Evolutionary conservation across 2,113 vertebrate genomes (phyloP).

Genomic region (Acanthochromis polyacanthus): DNA sequence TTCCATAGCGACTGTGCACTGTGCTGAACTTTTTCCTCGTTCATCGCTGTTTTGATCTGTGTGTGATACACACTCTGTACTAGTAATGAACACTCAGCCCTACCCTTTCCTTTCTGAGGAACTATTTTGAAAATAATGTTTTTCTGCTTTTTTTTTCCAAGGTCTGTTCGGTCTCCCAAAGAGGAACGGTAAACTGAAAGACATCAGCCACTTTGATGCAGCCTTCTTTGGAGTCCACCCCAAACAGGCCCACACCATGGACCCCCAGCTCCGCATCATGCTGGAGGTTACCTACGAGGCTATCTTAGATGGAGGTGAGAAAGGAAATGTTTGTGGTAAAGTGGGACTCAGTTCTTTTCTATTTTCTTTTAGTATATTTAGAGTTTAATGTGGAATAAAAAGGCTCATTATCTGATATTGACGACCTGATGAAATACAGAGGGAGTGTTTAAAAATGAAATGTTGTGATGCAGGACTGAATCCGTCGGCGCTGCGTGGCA

Average conservation of each 20-base stretch:
- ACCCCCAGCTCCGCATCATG: constrained; percentile 94
- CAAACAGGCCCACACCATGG: constrained; percentile 98
- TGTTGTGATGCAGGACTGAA: constrained; percentile 86
- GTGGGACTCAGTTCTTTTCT: neutral
- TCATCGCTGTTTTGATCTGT: too few relatives aligned
- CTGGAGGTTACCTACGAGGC: constrained; percentile 95
- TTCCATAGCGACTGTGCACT: too few relatives aligned
- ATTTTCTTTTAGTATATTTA: neutral
- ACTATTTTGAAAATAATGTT: neutral
- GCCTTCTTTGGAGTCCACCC: constrained; percentile 93
- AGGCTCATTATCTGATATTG: too few relatives aligned
- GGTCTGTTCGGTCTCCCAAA: constrained; percentile 93
- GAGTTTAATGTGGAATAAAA: too few relatives aligned
- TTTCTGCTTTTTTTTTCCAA: constrained; percentile 51
- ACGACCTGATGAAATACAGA: neutral
- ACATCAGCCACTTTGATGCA: constrained; percentile 94
- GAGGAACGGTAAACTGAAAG: constrained; percentile 95
- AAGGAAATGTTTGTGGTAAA: neutral
- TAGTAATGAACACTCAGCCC: too few relatives aligned
- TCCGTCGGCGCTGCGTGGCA: constrained; percentile 88
- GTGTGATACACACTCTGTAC: too few relatives aligned
- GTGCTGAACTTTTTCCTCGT: too few relatives aligned
- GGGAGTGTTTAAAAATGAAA: neutral
- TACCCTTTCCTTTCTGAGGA: neutral
- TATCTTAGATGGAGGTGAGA: constrained; percentile 93